Conservation (phyloP, 2,888 invertebrate species). For the Xanthia togata region DNA sequence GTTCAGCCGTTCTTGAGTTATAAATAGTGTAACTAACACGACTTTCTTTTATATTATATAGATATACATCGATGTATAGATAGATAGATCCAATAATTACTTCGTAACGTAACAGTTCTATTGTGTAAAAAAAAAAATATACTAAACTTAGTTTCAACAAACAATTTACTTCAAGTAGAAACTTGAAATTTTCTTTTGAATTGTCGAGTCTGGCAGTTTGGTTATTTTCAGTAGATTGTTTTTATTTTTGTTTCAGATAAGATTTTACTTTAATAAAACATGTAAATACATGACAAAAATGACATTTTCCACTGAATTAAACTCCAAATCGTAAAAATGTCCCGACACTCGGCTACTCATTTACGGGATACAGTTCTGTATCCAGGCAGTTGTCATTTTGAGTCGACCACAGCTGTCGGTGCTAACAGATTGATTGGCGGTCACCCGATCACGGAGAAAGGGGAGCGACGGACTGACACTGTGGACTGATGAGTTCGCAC, state of each 20-base stretch:
- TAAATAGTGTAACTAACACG: too few relatives aligned
- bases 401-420: slow-evolving; percentile 21
- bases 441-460: slow-evolving; percentile 12
- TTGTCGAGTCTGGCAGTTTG: not conserved
- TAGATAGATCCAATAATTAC: too few relatives aligned
- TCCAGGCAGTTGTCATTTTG: slow-evolving; percentile 11
- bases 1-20: too few relatives aligned
- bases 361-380: too few relatives aligned
- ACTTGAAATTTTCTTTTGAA: not conserved
- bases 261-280: not conserved
- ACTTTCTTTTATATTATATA: too few relatives aligned
- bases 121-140: too few relatives aligned
- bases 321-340: not conserved
- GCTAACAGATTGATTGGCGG: slow-evolving; percentile 33
- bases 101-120: too few relatives aligned
- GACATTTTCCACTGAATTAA: not conserved
- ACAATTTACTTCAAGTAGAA: not conserved
- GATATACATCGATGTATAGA: too few relatives aligned
- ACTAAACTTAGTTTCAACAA: not conserved
- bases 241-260: not conserved
- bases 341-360: not conserved
- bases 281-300: too few relatives aligned
- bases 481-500: slow-evolving; percentile 27
- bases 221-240: not conserved
- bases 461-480: not conserved